A percentile compares a stretch with the other conserved stretches of the same genome.
Conservation (phyloP, 2,113 vertebrate genomes). For the Cyanoliseus patagonus region DNA sequence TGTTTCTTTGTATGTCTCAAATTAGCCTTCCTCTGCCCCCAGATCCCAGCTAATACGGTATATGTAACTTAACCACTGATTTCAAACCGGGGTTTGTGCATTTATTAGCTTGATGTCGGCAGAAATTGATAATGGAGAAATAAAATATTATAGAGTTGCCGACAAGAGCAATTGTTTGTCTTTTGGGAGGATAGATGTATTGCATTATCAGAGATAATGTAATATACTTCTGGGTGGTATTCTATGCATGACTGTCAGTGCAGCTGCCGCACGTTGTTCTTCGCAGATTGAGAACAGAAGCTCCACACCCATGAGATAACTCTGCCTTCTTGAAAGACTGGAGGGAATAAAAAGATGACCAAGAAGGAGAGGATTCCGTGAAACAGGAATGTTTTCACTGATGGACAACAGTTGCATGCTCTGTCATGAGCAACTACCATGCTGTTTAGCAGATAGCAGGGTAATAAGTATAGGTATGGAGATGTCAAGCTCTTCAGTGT, state of each 20-base stretch:
- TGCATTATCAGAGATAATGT: neutral
- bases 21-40: neutral
- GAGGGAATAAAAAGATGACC: neutral
- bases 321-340: neutral
- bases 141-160: neutral
- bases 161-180: neutral
- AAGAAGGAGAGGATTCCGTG: neutral
- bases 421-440: accelerated
- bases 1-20: constrained; percentile 9
- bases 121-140: constrained; percentile 6
- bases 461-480: neutral
- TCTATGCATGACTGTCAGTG: neutral
- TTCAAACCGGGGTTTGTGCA: neutral
- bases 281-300: neutral
- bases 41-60: neutral
- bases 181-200: constrained; percentile 1
- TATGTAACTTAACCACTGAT: neutral
- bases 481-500: neutral
- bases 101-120: constrained; percentile 15
- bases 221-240: neutral
- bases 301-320: neutral
- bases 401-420: neutral
- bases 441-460: neutral
- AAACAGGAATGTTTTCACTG: neutral
- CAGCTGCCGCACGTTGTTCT: neutral